phyloP scores from a whole-genome alignment of 2,113 vertebrate species.

The Herpailurus yagouaroundi region DNA sequence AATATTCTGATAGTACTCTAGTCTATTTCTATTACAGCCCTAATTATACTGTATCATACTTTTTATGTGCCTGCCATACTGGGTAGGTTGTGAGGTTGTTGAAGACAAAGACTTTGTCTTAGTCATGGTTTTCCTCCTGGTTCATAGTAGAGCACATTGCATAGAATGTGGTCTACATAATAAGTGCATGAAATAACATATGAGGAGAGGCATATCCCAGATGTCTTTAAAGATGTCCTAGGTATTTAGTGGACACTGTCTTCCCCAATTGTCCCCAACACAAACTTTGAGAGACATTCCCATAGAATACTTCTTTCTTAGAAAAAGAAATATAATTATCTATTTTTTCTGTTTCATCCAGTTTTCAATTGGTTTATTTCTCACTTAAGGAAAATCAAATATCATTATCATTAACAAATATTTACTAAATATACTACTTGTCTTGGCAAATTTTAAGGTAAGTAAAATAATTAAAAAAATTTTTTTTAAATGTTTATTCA shows the following conservation, averaged over 20 bases:
- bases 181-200: not conserved
- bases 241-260: not conserved
- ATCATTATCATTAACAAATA: not conserved
- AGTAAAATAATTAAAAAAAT: not conserved
- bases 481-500: no score
- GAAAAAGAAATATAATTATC: not conserved
- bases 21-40: not conserved
- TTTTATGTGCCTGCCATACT: not conserved
- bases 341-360: not conserved
- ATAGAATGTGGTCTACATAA: not conserved
- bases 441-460: constrained; percentile 28
- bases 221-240: not conserved
- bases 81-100: not conserved
- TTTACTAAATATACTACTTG: not conserved
- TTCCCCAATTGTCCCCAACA: not conserved
- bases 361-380: not conserved
- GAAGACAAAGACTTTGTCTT: not conserved
- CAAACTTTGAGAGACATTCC: not conserved
- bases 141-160: not conserved
- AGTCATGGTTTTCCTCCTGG: not conserved
- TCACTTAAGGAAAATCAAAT: not conserved
- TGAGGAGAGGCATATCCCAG: not conserved
- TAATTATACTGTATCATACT: not conserved
- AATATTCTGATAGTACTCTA: not conserved
- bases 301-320: not conserved